These are phyloP conservation scores for Cladopsammia gracilis DNA, from an alignment of 64 coral and sea anemone genomes.

Conservation along the genomic window DNA sequence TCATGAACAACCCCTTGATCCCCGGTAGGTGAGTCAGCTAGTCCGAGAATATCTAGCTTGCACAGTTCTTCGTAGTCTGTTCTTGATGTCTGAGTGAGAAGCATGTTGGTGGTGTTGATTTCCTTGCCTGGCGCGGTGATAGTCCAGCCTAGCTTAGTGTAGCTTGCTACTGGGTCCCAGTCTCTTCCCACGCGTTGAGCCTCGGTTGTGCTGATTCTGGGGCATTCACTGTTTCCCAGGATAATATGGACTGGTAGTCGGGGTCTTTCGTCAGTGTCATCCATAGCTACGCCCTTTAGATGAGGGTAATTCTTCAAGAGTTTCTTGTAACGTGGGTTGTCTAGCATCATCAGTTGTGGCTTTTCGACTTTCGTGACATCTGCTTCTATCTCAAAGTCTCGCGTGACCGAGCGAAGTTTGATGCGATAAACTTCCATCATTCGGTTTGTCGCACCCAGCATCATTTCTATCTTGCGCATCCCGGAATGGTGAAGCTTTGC, in stretches of 20 bases:
- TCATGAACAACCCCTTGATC: background rate
- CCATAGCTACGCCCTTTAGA: too few species aligned
- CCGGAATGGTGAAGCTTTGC: background rate
- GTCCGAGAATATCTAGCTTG: background rate
- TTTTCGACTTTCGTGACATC: constrained; percentile 8
- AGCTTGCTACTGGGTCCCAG: constrained; percentile 18
- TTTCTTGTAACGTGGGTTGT: too few species aligned
- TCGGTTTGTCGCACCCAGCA: background rate
- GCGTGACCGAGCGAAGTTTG: background rate
- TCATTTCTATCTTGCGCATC: constrained; percentile 9
- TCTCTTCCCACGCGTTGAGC: background rate
- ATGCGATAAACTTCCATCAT: constrained; percentile 3
- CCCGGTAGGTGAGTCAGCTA: background rate
- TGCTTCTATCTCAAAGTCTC: constrained; percentile 18
- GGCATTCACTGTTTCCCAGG: too few species aligned
- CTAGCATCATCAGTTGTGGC: too few species aligned
- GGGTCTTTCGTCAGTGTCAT: too few species aligned
- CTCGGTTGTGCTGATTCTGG: constrained; percentile 10
- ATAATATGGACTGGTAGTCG: too few species aligned
- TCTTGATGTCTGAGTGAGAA: background rate
- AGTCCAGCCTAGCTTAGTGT: constrained; percentile 18
- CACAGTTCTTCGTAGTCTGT: constrained; percentile 2
- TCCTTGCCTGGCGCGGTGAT: background rate
- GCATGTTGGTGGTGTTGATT: background rate
- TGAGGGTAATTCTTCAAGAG: too few species aligned